Conservation (phyloP, 2,113 vertebrate species). For the Xyliphius kryptos region DNA sequence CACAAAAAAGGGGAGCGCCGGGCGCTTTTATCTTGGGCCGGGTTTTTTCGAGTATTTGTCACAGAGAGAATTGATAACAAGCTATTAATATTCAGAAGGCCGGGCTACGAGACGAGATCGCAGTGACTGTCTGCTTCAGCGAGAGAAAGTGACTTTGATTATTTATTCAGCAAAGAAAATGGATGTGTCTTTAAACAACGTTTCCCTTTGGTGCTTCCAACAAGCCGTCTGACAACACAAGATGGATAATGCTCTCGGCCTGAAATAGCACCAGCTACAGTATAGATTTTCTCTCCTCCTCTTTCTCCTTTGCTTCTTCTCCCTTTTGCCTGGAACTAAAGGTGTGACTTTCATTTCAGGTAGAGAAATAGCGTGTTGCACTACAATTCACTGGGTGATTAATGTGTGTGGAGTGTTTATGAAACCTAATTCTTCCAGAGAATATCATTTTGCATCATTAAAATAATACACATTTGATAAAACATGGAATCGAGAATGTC, state of each 20-base stretch:
- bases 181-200: conserved; percentile 38
- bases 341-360: conserved; percentile 10
- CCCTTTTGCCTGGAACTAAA: background rate
- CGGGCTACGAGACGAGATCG: conserved; percentile 43
- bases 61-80: conserved; percentile 63
- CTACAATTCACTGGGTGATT: conserved; percentile 15
- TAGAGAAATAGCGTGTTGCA: conserved; percentile 15
- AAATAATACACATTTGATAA: too few relatives aligned
- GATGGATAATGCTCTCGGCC: conserved; percentile 19
- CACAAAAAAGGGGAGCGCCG: conserved; percentile 45
- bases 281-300: conserved; percentile 6
- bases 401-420: conserved; percentile 2
- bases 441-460: too few relatives aligned
- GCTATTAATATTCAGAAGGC: conserved; percentile 62
- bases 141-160: conserved; percentile 57
- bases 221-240: conserved; percentile 31
- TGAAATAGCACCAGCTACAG: conserved; percentile 31
- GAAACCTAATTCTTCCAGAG: too few relatives aligned
- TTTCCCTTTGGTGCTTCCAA: conserved; percentile 31
- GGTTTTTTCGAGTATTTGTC: conserved; percentile 20
- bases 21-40: conserved; percentile 49
- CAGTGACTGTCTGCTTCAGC: conserved; percentile 46
- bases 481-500: too few relatives aligned
- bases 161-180: conserved; percentile 57
- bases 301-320: background rate